A percentile compares a stretch with the other conserved stretches of the same genome.
phyloP scores from a whole-genome alignment of 2,113 vertebrate genomes.

The Cebidichthys violaceus region DNA sequence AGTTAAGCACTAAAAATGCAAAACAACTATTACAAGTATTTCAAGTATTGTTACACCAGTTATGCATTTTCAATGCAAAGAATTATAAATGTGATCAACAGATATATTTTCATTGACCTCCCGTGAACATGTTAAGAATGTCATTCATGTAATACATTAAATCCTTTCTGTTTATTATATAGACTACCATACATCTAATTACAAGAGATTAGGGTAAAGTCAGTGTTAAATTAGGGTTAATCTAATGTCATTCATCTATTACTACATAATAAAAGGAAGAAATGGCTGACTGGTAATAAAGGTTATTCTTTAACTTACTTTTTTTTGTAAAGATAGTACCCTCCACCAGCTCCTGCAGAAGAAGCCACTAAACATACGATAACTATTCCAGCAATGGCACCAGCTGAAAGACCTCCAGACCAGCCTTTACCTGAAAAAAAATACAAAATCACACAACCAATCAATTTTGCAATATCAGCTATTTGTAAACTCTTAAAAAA shows the following conservation, averaged over 20 bases:
- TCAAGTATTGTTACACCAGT: neutral
- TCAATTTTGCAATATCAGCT: too few species aligned
- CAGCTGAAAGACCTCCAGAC: neutral
- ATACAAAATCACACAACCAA: too few species aligned
- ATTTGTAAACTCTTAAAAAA: too few species aligned
- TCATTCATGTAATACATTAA: neutral
- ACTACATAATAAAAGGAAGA: neutral
- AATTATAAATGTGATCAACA: neutral
- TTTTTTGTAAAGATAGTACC: too few species aligned
- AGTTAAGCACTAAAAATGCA: too few species aligned
- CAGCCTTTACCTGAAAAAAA: too few species aligned
- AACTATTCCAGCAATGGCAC: constrained; percentile 60
- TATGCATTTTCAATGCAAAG: neutral
- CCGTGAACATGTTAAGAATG: neutral
- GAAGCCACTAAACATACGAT: too few species aligned
- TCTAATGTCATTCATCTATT: neutral
- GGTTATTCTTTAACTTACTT: too few species aligned
- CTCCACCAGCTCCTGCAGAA: too few species aligned
- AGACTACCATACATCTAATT: neutral
- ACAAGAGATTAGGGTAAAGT: neutral
- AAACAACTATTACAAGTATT: too few species aligned
- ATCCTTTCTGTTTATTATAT: neutral
- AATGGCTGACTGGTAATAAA: too few species aligned
- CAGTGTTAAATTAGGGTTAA: neutral
- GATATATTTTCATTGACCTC: neutral